phyloP scores from a whole-genome alignment of 2,888 invertebrate genomes.

The Polydesmus complanatus region DNA sequence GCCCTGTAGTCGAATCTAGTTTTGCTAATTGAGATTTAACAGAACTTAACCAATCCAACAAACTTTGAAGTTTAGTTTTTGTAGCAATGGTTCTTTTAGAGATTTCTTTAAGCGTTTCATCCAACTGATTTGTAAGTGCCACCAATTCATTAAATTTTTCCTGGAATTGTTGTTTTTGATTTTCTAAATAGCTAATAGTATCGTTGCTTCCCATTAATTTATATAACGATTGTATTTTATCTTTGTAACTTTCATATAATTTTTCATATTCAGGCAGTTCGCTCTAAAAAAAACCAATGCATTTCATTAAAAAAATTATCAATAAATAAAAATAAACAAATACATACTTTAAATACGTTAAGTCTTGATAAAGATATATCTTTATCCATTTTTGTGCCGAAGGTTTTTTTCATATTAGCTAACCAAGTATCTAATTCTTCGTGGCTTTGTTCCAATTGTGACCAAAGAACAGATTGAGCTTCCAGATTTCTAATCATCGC shows the following conservation, averaged over 20 bases:
- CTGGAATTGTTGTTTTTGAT: not conserved
- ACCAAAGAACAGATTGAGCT: conserved; percentile 81
- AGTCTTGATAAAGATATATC: conserved; percentile 64
- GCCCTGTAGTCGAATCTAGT: conserved; percentile 79
- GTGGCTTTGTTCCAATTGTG: conserved; percentile 74
- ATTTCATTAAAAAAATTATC: not conserved
- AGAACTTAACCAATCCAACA: conserved; percentile 53
- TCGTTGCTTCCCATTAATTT: conserved; percentile 61
- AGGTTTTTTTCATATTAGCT: conserved; percentile 44
- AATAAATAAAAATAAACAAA: not conserved
- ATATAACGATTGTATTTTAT: conserved; percentile 64
- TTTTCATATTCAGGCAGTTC: conserved; percentile 66
- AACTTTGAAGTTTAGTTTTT: conserved; percentile 23
- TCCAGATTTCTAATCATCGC: conserved; percentile 66
- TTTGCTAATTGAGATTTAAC: conserved; percentile 70
- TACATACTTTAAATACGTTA: conserved; percentile 55
- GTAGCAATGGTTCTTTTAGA: conserved; percentile 33
- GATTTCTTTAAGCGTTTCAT: conserved; percentile 54
- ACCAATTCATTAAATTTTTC: conserved; percentile 55
- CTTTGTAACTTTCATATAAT: conserved; percentile 57
- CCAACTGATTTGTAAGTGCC: conserved; percentile 56
- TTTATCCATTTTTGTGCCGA: conserved; percentile 44
- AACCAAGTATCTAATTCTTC: conserved; percentile 72
- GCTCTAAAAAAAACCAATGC: conserved; percentile 29
- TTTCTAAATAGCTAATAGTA: not conserved